phyloP scores from a whole-genome alignment of 2,113 vertebrate species.

The Vireo altiloquus region DNA sequence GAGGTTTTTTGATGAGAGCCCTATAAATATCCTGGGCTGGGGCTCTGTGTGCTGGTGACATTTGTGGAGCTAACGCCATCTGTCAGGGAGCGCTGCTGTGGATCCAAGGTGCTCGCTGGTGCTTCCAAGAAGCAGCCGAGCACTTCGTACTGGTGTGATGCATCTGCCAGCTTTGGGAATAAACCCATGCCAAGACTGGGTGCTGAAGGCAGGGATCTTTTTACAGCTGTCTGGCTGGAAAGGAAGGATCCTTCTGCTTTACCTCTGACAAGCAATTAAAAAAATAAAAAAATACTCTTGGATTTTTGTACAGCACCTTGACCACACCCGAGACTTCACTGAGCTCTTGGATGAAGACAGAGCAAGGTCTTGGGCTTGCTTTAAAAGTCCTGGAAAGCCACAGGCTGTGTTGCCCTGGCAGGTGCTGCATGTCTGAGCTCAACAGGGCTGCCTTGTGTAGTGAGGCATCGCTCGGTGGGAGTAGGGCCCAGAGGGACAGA shows the following conservation, averaged over 20 bases:
- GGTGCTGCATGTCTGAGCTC: background rate
- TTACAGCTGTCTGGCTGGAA: background rate
- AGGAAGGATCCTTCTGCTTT: background rate
- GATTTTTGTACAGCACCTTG: background rate
- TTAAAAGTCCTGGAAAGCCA: background rate
- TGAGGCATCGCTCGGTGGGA: fast-evolving
- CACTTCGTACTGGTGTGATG: background rate
- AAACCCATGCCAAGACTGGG: background rate
- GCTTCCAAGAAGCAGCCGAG: background rate
- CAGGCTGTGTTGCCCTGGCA: background rate
- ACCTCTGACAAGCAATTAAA: background rate
- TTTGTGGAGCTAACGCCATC: background rate
- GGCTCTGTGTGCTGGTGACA: background rate
- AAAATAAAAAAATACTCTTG: background rate
- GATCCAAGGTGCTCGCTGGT: background rate
- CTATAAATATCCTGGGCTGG: background rate
- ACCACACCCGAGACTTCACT: background rate
- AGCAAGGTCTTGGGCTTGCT: background rate
- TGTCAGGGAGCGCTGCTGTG: background rate
- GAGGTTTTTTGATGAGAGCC: background rate
- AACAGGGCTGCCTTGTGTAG: background rate
- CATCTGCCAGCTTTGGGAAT: background rate
- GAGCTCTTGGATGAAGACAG: background rate
- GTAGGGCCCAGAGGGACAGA: background rate
- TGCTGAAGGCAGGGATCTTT: background rate